These are phyloP conservation scores for Epinephelus fuscoguttatus DNA, from an alignment of 2,113 vertebrate species.

Conservation along the genomic window DNA sequence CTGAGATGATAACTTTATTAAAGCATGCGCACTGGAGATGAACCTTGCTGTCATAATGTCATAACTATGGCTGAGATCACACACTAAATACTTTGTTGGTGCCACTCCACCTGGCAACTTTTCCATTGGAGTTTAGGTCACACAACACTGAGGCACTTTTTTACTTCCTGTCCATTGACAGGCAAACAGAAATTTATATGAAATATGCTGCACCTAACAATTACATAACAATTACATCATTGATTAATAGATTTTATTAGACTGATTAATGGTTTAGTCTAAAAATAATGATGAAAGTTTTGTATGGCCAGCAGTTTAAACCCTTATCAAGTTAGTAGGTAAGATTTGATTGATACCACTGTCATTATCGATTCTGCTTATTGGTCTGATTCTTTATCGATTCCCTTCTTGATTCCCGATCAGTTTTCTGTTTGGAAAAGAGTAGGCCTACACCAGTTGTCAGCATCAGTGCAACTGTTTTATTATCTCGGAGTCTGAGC, in stretches of 20 bases:
- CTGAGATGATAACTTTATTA: slow-evolving; percentile 44
- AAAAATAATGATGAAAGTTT: not conserved
- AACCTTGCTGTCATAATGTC: slow-evolving; percentile 20
- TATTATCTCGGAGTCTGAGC: too few species aligned
- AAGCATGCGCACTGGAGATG: slow-evolving; percentile 24
- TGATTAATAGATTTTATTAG: not conserved
- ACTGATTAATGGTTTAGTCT: not conserved
- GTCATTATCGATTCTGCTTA: too few species aligned
- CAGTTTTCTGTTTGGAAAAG: too few species aligned
- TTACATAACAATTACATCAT: not conserved
- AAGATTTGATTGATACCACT: too few species aligned
- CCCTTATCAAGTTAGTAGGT: not conserved
- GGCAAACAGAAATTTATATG: not conserved
- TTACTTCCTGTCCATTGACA: not conserved
- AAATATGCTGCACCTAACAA: not conserved
- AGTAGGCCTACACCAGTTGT: too few species aligned
- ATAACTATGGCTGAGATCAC: slow-evolving; percentile 15
- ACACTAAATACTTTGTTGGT: not conserved
- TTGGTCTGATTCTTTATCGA: too few species aligned
- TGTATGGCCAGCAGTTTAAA: not conserved
- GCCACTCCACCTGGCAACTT: slow-evolving; percentile 5
- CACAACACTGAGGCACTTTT: not conserved
- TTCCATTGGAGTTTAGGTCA: not conserved
- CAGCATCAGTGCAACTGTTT: too few species aligned
- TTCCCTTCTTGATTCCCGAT: too few species aligned